Evolutionary conservation across 2,888 invertebrate species (phyloP).

Genomic region (Diachrysia chrysitis): DNA sequence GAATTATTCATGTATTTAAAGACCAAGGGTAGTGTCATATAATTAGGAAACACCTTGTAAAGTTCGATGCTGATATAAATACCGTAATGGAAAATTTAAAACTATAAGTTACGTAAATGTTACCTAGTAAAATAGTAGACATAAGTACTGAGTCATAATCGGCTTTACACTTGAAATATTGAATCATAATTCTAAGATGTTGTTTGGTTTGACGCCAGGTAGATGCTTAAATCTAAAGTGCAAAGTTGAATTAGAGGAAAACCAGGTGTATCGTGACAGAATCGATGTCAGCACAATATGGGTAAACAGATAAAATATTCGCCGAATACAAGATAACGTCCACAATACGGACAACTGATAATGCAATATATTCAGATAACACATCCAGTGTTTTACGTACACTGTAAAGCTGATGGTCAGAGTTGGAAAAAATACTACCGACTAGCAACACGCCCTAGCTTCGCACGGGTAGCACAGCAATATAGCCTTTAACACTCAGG

Average conservation of each 20-base stretch:
- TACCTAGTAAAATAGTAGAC: background rate
- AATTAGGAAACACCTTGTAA: background rate
- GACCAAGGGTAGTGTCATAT: background rate
- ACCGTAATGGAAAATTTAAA: background rate
- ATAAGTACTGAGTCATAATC: conserved; percentile 8
- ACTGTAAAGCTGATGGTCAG: conserved; percentile 12
- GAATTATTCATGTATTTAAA: background rate
- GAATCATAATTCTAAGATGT: background rate
- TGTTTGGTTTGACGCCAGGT: background rate
- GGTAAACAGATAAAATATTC: conserved; percentile 61
- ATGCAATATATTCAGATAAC: conserved; percentile 56
- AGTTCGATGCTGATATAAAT: too few relatives aligned
- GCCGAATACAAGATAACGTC: conserved; percentile 65
- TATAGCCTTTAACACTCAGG: too few relatives aligned
- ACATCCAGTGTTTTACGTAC: conserved; percentile 53
- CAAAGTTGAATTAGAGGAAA: conserved; percentile 10
- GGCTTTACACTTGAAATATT: background rate
- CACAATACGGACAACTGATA: conserved; percentile 68
- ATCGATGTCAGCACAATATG: conserved; percentile 55
- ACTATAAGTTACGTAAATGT: background rate
- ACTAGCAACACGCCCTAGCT: too few relatives aligned
- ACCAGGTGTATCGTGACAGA: conserved; percentile 15
- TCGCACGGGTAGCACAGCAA: too few relatives aligned
- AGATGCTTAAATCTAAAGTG: background rate
- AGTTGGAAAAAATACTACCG: conserved; percentile 14